phyloP scores from a whole-genome alignment of 2,113 vertebrate genomes.

The Amazona guildingii region DNA sequence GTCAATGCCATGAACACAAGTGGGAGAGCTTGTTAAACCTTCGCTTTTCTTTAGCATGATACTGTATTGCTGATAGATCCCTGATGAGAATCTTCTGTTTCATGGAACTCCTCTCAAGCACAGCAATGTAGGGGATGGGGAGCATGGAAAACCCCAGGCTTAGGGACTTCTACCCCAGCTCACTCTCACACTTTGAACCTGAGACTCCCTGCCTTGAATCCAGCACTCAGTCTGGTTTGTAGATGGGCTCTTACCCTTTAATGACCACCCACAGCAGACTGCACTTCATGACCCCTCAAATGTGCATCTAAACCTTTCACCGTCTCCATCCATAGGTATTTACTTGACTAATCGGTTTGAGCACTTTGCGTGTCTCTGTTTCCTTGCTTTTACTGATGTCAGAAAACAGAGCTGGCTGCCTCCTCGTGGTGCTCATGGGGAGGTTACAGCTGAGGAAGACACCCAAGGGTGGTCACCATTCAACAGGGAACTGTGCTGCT shows the following conservation, averaged over 20 bases:
- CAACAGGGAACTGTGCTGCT: accelerated
- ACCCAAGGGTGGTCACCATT: not conserved
- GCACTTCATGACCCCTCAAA: not conserved
- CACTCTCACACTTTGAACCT: not conserved
- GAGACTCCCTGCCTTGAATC: not conserved
- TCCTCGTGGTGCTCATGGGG: not conserved
- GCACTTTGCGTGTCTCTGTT: not conserved
- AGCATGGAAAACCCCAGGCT: not conserved
- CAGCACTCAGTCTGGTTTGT: not conserved
- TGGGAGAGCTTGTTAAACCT: not conserved
- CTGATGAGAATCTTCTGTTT: not conserved
- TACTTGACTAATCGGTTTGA: not conserved
- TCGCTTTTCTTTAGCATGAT: not conserved
- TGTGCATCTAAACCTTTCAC: accelerated
- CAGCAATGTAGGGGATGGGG: not conserved
- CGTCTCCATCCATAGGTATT: not conserved
- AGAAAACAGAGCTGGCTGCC: not conserved
- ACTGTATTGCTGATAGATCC: not conserved
- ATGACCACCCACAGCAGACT: not conserved
- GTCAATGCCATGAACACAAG: not conserved
- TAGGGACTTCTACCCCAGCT: not conserved
- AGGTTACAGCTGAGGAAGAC: not conserved
- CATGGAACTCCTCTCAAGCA: not conserved
- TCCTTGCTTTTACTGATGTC: not conserved
- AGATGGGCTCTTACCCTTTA: not conserved